A percentile compares a stretch with the other conserved stretches of the same genome.
phyloP scores from a whole-genome alignment of 35 echinoderm and acorn worm species.

The Ptychodera flava region DNA sequence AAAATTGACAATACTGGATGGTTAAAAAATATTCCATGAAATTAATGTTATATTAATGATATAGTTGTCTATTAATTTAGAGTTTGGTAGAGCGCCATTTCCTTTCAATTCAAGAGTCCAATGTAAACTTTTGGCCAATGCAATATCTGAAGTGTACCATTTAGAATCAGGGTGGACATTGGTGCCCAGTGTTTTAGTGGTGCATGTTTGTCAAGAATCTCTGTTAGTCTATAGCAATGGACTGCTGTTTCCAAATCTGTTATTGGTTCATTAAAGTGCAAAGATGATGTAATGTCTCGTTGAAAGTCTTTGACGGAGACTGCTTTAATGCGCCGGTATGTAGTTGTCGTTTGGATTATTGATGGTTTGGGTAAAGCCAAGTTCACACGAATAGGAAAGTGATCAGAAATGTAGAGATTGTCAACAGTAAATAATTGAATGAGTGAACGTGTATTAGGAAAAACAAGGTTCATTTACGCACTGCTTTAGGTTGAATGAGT shows the following conservation, averaged over 20 bases:
- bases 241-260: not conserved
- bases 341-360: not conserved
- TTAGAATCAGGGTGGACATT: too few species aligned
- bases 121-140: not conserved
- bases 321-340: not conserved
- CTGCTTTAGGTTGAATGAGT: not conserved
- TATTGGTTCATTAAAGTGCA: not conserved
- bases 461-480: not conserved
- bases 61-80: not conserved
- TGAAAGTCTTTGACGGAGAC: not conserved
- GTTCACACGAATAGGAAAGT: not conserved
- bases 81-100: not conserved
- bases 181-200: not conserved
- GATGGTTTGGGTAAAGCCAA: not conserved
- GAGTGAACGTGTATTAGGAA: not conserved
- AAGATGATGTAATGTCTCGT: not conserved
- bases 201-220: not conserved
- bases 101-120: not conserved
- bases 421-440: not conserved
- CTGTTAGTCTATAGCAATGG: not conserved
- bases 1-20: too few species aligned
- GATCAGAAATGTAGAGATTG: not conserved
- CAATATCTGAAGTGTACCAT: not conserved
- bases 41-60: too few species aligned
- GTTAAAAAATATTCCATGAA: too few species aligned